Base-by-base conservation (phyloP, 1,140 invertebrate genomes). In the Metopolophium dirhodum region DNA sequence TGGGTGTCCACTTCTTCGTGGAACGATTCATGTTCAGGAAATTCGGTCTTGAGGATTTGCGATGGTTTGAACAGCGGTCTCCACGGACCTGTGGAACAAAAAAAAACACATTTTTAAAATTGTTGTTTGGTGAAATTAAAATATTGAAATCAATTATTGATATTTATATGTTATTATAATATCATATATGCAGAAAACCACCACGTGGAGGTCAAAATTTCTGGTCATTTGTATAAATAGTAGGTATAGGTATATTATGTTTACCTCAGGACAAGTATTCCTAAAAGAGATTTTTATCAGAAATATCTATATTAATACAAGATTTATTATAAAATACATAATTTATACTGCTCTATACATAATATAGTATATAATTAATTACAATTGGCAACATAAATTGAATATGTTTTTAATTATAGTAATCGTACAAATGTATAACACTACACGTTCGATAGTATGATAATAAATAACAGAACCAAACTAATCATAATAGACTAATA, bases 1-100 rank as follows among this genome's bases (percentile, higher is more conserved):
- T 45, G 49, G 8, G 49, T 18, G 41, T 93, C 77, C 14, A 93
- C 82, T 7, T 93, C 91, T 9, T 93, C 57, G 83, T 93, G 93
- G 7, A 92, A 45, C 45, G 90, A 41, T 61, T 93, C 83, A 26
- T 87, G 93, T 51, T 94, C 93, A 9, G 93, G 91, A 4, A 92
- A 87, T 14, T 94, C 90, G 49, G 54, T 51, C 30, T 88, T 68
- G 8, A 93, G 85, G 6, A 86, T 37, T 45, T 94, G 91, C 23
- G 93, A 94, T 14, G 93, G 90, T 83, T 93, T 94, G 93, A 94
- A 94, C 49, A 94, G 49, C 9, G 93, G 93, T 23, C 85, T 86
- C 93, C 93, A 94, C 26, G 93, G 89, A 68, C 93, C 93, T 94
- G 54, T 23, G n/a, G 23, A 30, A 51, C 7, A 54, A 7, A 88